Evolutionary conservation across 2,113 vertebrate species (phyloP).

Genomic region (Eolophus roseicapilla): DNA sequence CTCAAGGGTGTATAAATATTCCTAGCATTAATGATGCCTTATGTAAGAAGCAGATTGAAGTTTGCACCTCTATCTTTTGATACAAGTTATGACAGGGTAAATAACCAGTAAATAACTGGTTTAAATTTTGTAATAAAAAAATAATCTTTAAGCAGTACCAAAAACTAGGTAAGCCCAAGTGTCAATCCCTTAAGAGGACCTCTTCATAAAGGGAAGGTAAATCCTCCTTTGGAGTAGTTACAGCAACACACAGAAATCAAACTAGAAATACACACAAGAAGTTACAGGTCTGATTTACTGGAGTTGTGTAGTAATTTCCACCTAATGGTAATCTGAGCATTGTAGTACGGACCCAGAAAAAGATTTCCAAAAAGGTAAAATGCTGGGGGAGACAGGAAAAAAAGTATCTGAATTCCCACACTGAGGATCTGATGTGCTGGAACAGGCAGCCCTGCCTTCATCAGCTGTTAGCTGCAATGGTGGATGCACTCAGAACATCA

Average conservation of each 20-base stretch:
- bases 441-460: not conserved
- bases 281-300: conserved; percentile 29
- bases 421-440: not conserved
- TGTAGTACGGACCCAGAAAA: not conserved
- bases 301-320: conserved; percentile 10
- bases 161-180: conserved; percentile 15
- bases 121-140: not conserved
- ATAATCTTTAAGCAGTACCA: conserved; percentile 24
- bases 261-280: not conserved
- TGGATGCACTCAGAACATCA: not conserved
- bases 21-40: not conserved
- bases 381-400: not conserved
- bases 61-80: not conserved
- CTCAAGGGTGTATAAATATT: not conserved
- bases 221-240: not conserved
- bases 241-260: conserved; percentile 9
- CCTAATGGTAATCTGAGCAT: not conserved
- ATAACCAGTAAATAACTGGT: conserved; percentile 1
- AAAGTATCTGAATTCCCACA: not conserved
- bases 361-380: not conserved
- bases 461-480: not conserved
- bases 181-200: not conserved
- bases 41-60: not conserved
- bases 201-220: not conserved
- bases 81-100: not conserved